Percentiles rank a stretch among this genome's conserved stretches.
Evolutionary conservation across 2,888 invertebrate species (phyloP).

Genomic region (Erynnis tages): DNA sequence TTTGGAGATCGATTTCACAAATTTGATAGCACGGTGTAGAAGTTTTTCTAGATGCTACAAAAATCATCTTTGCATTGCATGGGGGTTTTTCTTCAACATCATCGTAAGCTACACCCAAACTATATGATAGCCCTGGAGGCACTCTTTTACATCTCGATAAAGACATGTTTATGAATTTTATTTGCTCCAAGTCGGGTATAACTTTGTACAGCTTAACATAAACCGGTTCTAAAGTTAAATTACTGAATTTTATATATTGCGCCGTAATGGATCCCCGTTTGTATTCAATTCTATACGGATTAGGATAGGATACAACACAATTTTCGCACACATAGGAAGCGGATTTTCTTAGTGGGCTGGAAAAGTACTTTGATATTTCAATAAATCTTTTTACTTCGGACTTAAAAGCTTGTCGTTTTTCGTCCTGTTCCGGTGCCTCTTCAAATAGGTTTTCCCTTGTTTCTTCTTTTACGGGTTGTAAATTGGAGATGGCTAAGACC

Average conservation of each 20-base stretch:
- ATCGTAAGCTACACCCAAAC: slow-evolving; percentile 61
- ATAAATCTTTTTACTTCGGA: slow-evolving; percentile 63
- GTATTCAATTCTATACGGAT: slow-evolving; percentile 55
- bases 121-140: slow-evolving; percentile 66
- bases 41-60: slow-evolving; percentile 66
- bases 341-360: slow-evolving; percentile 63
- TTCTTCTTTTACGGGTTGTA: slow-evolving; percentile 40
- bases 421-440: slow-evolving; percentile 40
- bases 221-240: slow-evolving; percentile 63
- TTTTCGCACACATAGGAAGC: slow-evolving; percentile 69
- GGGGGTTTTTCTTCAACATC: slow-evolving; percentile 59
- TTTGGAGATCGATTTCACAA: slow-evolving; percentile 64
- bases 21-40: slow-evolving; percentile 71
- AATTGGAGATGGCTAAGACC: not conserved
- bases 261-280: slow-evolving; percentile 58
- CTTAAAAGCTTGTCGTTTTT: slow-evolving; percentile 46
- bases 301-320: slow-evolving; percentile 60
- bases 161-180: slow-evolving; percentile 63
- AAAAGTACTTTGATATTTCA: slow-evolving; percentile 71
- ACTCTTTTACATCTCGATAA: slow-evolving; percentile 60
- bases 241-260: slow-evolving; percentile 61
- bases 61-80: slow-evolving; percentile 60
- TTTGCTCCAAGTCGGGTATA: slow-evolving; percentile 62
- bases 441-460: slow-evolving; percentile 44
- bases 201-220: slow-evolving; percentile 65